phyloP scores from a whole-genome alignment of 2,888 invertebrate species.

The Disparrhopalites patrizii region DNA sequence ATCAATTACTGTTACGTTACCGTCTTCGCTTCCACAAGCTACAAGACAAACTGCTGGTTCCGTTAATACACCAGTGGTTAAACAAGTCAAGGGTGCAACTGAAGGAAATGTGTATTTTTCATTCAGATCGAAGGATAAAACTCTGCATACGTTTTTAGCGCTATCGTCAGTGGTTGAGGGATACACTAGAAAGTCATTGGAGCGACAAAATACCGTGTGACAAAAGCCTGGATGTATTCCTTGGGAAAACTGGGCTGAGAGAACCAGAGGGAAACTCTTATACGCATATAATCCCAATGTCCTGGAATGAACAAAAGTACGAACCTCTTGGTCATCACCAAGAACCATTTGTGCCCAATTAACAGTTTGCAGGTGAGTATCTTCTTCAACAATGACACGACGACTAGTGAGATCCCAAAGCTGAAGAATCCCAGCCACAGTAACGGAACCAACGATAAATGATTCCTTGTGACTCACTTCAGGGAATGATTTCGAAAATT shows the following conservation, averaged over 20 bases:
- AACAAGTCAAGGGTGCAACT: not conserved
- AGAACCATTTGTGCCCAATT: constrained; percentile 3
- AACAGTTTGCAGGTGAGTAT: constrained; percentile 1
- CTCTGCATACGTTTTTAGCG: too few relatives aligned
- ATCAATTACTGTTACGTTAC: not conserved
- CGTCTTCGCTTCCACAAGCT: constrained; percentile 17
- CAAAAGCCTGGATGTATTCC: constrained; percentile 18
- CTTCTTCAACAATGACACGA: constrained; percentile 6
- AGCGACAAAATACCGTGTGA: too few relatives aligned
- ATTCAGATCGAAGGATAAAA: not conserved
- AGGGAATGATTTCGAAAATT: too few relatives aligned
- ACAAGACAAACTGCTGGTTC: too few relatives aligned
- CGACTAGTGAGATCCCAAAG: constrained; percentile 22
- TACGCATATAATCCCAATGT: constrained; percentile 8
- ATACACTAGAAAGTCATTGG: too few relatives aligned
- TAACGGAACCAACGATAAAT: constrained; percentile 7
- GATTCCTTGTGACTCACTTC: not conserved
- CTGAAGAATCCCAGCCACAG: constrained; percentile 6
- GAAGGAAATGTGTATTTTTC: not conserved
- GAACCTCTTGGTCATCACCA: not conserved
- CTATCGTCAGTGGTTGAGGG: not conserved
- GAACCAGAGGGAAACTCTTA: not conserved
- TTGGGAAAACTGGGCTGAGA: not conserved
- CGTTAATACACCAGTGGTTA: not conserved
- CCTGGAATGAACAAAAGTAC: constrained; percentile 6